Conservation (phyloP, 2,113 vertebrate species). For the Tricholaema leucomelas region DNA sequence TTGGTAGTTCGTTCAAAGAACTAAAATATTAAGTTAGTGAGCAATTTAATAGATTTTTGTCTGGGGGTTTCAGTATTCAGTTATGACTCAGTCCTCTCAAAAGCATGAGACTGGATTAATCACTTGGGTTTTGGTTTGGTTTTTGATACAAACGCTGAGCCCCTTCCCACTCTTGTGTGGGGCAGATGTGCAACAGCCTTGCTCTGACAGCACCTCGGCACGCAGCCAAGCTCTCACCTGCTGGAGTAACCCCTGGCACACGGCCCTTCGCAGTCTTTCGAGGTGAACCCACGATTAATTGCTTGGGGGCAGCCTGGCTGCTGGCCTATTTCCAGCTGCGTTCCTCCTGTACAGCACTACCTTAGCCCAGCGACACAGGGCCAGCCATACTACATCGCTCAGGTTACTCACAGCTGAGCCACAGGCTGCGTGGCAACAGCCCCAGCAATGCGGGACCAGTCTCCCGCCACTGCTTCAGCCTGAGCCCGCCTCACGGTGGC, state of each 20-base stretch:
- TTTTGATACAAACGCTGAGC: neutral
- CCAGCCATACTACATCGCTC: neutral
- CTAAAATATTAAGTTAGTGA: neutral
- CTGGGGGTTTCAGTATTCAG: neutral
- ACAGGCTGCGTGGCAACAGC: neutral
- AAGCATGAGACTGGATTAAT: neutral
- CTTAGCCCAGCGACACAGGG: rapidly evolving
- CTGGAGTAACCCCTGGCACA: rapidly evolving
- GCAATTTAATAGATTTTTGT: neutral
- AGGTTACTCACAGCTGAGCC: neutral
- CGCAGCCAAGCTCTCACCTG: rapidly evolving
- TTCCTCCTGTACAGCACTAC: neutral
- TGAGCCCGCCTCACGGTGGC: neutral
- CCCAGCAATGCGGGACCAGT: too few species aligned
- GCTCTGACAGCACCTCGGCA: neutral
- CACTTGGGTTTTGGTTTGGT: neutral
- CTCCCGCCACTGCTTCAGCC: neutral
- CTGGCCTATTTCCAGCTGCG: neutral
- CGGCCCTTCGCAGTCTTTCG: rapidly evolving
- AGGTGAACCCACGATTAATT: neutral
- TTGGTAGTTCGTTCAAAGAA: neutral
- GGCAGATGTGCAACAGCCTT: rapidly evolving
- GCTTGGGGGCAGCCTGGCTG: neutral
- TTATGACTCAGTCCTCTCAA: slow-evolving; percentile 16
- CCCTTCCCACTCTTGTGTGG: neutral